These are phyloP conservation scores for Drosophila tsacasi DNA, from an alignment of 1,140 invertebrate species.

Conservation along the genomic window DNA sequence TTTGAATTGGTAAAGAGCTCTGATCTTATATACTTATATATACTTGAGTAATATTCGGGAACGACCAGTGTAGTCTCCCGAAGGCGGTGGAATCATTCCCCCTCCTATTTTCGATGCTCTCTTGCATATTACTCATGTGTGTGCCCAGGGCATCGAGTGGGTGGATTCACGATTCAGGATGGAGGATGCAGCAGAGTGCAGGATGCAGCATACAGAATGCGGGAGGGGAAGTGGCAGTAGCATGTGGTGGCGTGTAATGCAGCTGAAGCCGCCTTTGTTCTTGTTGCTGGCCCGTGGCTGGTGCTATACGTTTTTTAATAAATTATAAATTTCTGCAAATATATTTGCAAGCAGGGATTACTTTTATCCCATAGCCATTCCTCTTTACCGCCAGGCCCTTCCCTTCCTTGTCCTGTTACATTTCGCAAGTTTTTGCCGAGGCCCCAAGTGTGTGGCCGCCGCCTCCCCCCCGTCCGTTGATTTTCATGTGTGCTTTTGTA, in stretches of 20 bases:
- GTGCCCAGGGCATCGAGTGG: conserved; percentile 25
- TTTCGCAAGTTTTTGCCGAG: conserved; percentile 71
- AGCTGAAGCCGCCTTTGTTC: conserved; percentile 41
- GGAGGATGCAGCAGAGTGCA: neutral
- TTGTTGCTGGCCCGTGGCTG: conserved; percentile 71
- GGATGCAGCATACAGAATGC: neutral
- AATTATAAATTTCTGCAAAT: conserved; percentile 83
- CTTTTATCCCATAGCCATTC: conserved; percentile 58
- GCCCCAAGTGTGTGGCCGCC: conserved; percentile 67
- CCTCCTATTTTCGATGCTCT: conserved; percentile 19
- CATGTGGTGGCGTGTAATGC: conserved; percentile 50
- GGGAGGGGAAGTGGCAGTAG: conserved; percentile 14
- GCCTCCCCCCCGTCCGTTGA: neutral
- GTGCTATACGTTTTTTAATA: conserved; percentile 79
- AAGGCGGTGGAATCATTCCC: neutral
- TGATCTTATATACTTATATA: no score
- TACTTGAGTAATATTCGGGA: neutral
- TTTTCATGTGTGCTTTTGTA: conserved; percentile 67
- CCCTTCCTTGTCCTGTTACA: conserved; percentile 61
- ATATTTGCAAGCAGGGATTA: conserved; percentile 81
- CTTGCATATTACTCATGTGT: conserved; percentile 61
- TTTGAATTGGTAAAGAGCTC: neutral
- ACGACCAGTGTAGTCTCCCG: conserved; percentile 13
- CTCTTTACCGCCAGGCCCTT: conserved; percentile 13
- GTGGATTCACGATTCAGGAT: conserved; percentile 9